phyloP scores from a whole-genome alignment of 2,113 vertebrate species.

The Lophotis ruficrista region DNA sequence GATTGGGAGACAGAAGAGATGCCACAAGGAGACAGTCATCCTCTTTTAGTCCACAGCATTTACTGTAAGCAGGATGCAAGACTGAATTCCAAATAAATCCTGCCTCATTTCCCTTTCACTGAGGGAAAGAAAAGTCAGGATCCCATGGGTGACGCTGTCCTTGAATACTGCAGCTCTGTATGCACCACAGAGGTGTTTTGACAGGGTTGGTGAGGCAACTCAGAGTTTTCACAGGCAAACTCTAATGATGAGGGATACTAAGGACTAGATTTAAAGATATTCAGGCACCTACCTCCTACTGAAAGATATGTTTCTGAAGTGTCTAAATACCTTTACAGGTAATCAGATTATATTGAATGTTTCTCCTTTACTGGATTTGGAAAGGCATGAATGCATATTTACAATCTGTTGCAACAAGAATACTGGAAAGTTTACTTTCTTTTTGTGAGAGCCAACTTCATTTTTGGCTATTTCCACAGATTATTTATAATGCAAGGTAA shows the following conservation, averaged over 20 bases:
- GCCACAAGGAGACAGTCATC: background rate
- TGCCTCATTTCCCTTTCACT: background rate
- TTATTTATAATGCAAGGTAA: background rate
- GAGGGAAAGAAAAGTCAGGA: background rate
- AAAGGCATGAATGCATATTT: background rate
- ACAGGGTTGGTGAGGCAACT: background rate
- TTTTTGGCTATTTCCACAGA: background rate
- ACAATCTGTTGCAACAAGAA: background rate
- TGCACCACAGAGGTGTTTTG: background rate
- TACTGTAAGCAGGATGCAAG: background rate
- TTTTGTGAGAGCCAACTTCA: background rate
- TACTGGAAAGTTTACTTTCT: background rate
- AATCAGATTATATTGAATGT: background rate
- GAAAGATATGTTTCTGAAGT: background rate
- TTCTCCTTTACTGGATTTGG: background rate
- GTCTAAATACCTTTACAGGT: background rate
- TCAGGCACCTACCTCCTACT: background rate
- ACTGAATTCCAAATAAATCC: background rate
- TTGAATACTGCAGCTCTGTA: background rate
- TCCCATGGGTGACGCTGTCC: background rate
- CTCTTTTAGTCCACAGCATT: background rate
- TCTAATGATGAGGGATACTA: background rate
- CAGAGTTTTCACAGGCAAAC: background rate
- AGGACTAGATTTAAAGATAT: background rate
- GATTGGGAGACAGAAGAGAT: background rate